phyloP scores from a whole-genome alignment of 1,140 invertebrate genomes.

The Pristionchus pacificus region DNA sequence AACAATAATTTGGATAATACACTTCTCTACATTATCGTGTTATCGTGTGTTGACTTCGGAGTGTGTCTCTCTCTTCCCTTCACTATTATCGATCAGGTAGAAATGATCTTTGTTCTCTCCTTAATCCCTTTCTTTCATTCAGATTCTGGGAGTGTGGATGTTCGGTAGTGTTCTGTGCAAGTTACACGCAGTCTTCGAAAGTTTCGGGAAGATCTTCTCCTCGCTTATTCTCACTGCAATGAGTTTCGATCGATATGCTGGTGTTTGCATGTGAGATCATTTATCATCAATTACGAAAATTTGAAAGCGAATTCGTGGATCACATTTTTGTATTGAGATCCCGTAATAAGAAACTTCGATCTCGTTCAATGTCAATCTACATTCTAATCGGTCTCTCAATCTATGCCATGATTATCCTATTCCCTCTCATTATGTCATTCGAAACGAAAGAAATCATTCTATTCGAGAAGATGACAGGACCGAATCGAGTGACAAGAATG shows the following conservation, averaged over 20 bases:
- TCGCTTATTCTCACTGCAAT: constrained; percentile 54
- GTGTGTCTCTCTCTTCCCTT: constrained; percentile 55
- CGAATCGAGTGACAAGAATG: constrained; percentile 46
- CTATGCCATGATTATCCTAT: constrained; percentile 52
- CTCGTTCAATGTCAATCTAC: constrained; percentile 39
- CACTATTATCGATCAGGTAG: constrained; percentile 55
- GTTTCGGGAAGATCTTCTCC: constrained; percentile 56
- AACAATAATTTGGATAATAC: constrained; percentile 51
- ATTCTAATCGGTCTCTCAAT: constrained; percentile 50
- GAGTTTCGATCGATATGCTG: constrained; percentile 54
- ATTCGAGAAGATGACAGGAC: constrained; percentile 56
- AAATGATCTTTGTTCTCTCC: too few species aligned
- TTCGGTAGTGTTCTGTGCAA: constrained; percentile 53
- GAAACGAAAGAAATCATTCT: constrained; percentile 52
- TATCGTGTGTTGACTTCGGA: constrained; percentile 56
- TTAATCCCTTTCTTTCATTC: too few species aligned
- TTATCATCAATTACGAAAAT: constrained; percentile 28
- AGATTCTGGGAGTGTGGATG: constrained; percentile 58
- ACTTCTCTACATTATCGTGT: constrained; percentile 52
- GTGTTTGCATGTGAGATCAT: constrained; percentile 41
- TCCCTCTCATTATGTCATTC: constrained; percentile 52
- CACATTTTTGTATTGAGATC: neutral
- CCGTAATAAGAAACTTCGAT: constrained; percentile 44
- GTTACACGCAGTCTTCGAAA: constrained; percentile 54
- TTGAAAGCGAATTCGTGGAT: neutral